These are phyloP conservation scores for Eupeodes luniger DNA, from an alignment of 2,888 invertebrate genomes.

Conservation along the genomic window DNA sequence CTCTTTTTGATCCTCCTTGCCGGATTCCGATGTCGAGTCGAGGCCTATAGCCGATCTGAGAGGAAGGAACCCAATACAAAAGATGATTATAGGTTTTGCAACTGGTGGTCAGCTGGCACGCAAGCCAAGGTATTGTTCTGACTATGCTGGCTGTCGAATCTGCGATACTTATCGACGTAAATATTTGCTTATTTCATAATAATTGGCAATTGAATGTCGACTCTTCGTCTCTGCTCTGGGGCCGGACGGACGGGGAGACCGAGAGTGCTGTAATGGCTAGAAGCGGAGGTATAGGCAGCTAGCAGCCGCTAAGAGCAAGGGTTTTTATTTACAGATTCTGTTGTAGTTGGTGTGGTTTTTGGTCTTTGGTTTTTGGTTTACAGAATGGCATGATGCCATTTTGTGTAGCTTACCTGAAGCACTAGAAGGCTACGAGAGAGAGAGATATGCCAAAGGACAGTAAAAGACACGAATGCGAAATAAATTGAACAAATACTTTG, in stretches of 20 bases:
- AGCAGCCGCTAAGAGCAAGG: neutral
- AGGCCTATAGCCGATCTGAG: neutral
- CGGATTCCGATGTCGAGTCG: neutral
- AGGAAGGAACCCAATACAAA: conserved; percentile 55
- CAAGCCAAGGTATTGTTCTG: conserved; percentile 68
- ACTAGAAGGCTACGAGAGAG: conserved; percentile 31
- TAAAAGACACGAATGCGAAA: conserved; percentile 72
- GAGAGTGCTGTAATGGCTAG: conserved; percentile 8
- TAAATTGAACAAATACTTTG: conserved; percentile 59
- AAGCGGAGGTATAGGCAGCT: neutral
- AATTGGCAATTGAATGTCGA: conserved; percentile 76
- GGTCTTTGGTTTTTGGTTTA: no score
- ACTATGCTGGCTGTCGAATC: conserved; percentile 47
- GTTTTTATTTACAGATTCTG: conserved; percentile 2
- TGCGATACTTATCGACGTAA: conserved; percentile 74
- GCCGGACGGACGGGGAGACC: no score
- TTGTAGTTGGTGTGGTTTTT: conserved; percentile 10
- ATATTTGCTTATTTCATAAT: conserved; percentile 76
- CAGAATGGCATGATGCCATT: conserved; percentile 59
- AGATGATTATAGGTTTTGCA: conserved; percentile 75
- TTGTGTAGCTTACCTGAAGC: conserved; percentile 1
- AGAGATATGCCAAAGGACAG: conserved; percentile 50
- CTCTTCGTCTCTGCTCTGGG: neutral
- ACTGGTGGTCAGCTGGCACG: conserved; percentile 76
- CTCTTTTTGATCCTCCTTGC: conserved; percentile 43